Evolutionary conservation across 2,888 invertebrate genomes (phyloP), one percentile per base, ranked within the genome.

Genomic region (Mythimna vitellina): DNA sequence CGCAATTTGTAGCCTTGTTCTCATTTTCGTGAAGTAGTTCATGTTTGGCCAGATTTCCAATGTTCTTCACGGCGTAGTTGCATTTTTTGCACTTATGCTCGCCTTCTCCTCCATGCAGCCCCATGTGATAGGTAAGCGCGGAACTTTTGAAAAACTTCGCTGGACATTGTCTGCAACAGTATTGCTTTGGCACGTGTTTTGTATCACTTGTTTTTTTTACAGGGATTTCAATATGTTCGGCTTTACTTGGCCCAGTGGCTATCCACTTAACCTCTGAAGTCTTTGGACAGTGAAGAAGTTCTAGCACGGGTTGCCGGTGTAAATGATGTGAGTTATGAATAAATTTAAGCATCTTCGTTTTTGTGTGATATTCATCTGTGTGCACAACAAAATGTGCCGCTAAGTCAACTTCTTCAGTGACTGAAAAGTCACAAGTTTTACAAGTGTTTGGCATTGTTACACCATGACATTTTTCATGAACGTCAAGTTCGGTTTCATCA

Each of bases 361-460:
- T 97, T 42, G 98, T 97, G 90, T 98, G 98, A 91, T 98, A 98
- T 87, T 98, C 98, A 61, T 97, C 97, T 0, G 97, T 97, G 89
- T 99, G 99, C 0, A 98, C 98, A 81, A 96, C 96, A 29, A 96
- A 95, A 90, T 99, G 99, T 0, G 97, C 96, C 57, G 96, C 92
- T 46, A 98, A 93, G 87, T 98, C 97, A 14, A 96, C 96, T 80
- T 97, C 97, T 82, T 98, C 97, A 1, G 97, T 95, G 0, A 98
- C 97, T 0, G 98, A 97, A 92, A 98, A 99, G 65, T 98, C 97
- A 89, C 99, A 99, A 89, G 97, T 97, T 76, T 97, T 97, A 88
- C 99, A 99, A 78, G 97, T 97, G 87, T 97, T 97, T 14, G 97
- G 95, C 78, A 97, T 94, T 65, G 96, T 93, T 42, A 97, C 94